Conservation (phyloP, 2,113 vertebrate genomes). For the Accipiter cooperii region DNA sequence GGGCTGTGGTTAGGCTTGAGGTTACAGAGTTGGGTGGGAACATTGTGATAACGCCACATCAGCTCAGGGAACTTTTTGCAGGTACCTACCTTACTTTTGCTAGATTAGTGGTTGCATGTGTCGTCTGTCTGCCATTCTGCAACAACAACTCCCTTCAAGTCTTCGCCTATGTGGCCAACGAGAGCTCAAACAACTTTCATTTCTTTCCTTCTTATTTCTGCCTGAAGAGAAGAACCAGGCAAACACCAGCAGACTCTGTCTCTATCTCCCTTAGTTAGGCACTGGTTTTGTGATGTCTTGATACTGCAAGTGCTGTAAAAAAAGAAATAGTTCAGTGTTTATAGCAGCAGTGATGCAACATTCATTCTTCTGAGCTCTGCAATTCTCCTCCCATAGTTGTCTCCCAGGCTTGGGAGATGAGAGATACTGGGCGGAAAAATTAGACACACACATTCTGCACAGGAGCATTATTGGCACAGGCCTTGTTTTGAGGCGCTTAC, state of each 20-base stretch:
- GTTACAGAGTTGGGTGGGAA: background rate
- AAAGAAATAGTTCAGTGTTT: constrained; percentile 2
- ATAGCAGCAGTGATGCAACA: constrained; percentile 25
- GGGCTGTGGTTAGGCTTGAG: background rate
- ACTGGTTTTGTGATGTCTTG: background rate
- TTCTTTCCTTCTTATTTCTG: background rate
- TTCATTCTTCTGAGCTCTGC: constrained; percentile 16
- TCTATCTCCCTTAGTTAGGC: background rate
- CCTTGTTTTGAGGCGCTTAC: background rate
- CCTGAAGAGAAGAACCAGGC: background rate
- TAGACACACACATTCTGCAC: background rate
- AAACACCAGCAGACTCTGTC: background rate
- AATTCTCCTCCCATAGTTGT: background rate
- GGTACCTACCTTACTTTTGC: background rate
- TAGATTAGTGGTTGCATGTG: background rate
- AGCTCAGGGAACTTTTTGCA: background rate
- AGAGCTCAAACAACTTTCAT: background rate
- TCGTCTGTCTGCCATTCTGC: background rate
- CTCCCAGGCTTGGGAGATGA: background rate
- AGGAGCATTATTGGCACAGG: background rate
- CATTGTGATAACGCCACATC: background rate
- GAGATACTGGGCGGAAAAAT: constrained; percentile 14
- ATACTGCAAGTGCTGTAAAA: background rate
- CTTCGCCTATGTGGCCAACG: background rate
- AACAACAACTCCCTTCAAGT: background rate